Percentiles rank a stretch among this genome's conserved stretches.
Evolutionary conservation across 2,113 vertebrate genomes (phyloP).

Genomic region (Scatophagus argus): DNA sequence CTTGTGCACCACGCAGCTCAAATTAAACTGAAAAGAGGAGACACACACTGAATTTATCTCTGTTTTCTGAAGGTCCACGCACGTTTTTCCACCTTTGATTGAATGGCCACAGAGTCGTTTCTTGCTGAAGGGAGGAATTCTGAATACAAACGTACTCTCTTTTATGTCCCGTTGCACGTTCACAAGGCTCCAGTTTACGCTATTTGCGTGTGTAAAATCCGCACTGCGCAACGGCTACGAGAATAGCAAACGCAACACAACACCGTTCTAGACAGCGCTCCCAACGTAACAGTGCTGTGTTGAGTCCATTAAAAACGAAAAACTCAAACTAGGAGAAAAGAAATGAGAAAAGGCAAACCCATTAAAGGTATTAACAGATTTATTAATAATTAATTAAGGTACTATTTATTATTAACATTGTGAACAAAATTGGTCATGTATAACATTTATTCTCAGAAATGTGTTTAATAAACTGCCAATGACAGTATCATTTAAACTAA

Average conservation of each 20-base stretch:
- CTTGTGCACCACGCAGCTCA: constrained; percentile 21
- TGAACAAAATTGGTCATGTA: constrained; percentile 77
- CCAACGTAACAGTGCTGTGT: not conserved
- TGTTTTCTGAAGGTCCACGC: constrained; percentile 6
- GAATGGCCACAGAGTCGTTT: constrained; percentile 22
- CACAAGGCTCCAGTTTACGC: constrained; percentile 20
- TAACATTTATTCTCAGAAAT: constrained; percentile 80
- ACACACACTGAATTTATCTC: not conserved
- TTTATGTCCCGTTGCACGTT: not conserved
- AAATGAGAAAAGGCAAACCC: constrained; percentile 10
- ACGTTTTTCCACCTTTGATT: constrained; percentile 21
- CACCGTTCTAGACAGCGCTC: not conserved
- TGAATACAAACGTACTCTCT: not conserved
- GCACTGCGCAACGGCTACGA: constrained; percentile 33
- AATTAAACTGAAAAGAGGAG: not conserved
- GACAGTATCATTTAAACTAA: constrained; percentile 75
- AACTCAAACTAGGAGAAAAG: not conserved
- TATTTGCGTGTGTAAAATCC: constrained; percentile 43
- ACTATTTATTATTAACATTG: constrained; percentile 71
- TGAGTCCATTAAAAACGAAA: not conserved
- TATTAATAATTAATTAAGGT: constrained; percentile 81
- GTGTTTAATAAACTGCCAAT: constrained; percentile 74
- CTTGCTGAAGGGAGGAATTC: constrained; percentile 39
- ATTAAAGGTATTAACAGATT: constrained; percentile 65
- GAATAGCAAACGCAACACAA: constrained; percentile 22